Evolutionary conservation across 2,797 vertebrate species (phyloP).

Genomic region (Channallabes apus): DNA sequence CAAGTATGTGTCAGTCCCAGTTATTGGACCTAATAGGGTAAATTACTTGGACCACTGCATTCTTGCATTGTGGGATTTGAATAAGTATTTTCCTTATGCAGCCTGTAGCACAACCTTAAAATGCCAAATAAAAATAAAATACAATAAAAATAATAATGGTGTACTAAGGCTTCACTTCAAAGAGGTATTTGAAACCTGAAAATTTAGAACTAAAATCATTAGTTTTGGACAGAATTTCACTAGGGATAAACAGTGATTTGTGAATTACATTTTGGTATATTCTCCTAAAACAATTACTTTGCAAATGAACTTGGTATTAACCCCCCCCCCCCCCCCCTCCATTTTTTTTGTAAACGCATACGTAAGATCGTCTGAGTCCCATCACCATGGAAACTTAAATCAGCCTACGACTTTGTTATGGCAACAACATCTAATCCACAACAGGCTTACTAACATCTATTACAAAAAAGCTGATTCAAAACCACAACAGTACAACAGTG

Average conservation of each 20-base stretch:
- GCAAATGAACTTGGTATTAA: not conserved
- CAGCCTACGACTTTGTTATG: conserved; percentile 54
- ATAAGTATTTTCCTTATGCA: not conserved
- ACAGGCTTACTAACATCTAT: not conserved
- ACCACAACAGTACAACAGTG: not conserved
- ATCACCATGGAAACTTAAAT: conserved; percentile 58
- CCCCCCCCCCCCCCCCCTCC: not conserved
- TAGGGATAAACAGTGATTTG: not conserved
- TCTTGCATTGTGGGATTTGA: not conserved
- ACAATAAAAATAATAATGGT: not conserved
- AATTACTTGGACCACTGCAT: not conserved
- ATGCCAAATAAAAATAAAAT: not conserved
- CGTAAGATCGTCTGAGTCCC: not conserved
- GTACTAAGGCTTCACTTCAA: not conserved
- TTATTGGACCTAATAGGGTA: not conserved
- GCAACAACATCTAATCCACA: conserved; percentile 49
- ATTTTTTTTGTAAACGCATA: not conserved
- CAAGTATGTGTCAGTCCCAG: not conserved
- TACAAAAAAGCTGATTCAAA: not conserved
- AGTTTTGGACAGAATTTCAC: not conserved
- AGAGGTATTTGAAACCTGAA: too few relatives aligned
- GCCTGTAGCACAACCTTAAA: not conserved
- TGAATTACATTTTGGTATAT: not conserved
- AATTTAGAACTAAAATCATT: not conserved
- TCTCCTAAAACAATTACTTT: not conserved